phyloP scores from a whole-genome alignment of 2,797 vertebrate genomes.

The Pyrocephalus nanus region DNA sequence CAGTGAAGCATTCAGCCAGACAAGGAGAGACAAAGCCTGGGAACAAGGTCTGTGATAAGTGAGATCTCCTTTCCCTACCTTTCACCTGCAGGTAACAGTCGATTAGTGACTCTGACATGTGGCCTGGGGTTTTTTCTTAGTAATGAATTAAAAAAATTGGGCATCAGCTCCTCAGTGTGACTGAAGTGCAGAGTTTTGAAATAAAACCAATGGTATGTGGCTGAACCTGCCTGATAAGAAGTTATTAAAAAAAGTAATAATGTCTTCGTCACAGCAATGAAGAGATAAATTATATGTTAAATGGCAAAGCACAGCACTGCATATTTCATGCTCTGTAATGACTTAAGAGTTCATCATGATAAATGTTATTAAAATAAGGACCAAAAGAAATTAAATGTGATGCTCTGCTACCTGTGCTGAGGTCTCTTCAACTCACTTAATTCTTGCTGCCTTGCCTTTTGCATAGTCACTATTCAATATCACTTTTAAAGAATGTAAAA shows the following conservation, averaged over 20 bases:
- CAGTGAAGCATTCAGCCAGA: not conserved
- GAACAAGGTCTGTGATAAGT: not conserved
- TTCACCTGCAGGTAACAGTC: not conserved
- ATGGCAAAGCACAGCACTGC: slow-evolving; percentile 27
- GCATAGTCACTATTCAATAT: not conserved
- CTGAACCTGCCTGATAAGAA: slow-evolving; percentile 42
- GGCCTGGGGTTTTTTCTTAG: not conserved
- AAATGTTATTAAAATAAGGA: slow-evolving; percentile 40
- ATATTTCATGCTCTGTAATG: slow-evolving; percentile 41
- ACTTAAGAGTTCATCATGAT: slow-evolving; percentile 28
- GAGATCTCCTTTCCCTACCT: not conserved
- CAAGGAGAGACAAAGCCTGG: not conserved
- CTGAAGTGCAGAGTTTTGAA: slow-evolving; percentile 1
- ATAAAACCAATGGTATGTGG: not conserved
- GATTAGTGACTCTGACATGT: not conserved
- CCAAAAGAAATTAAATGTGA: slow-evolving; percentile 15
- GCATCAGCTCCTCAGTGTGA: not conserved
- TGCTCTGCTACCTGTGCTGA: slow-evolving; percentile 3
- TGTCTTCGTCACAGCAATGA: not conserved
- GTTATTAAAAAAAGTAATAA: not conserved
- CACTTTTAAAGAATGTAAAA: not conserved
- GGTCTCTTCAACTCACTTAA: not conserved
- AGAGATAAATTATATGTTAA: slow-evolving; percentile 54
- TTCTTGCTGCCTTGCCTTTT: not conserved
- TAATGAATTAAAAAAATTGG: not conserved